Base-by-base conservation (phyloP, 2,888 invertebrate genomes). In the Drosophila tanythrix region DNA sequence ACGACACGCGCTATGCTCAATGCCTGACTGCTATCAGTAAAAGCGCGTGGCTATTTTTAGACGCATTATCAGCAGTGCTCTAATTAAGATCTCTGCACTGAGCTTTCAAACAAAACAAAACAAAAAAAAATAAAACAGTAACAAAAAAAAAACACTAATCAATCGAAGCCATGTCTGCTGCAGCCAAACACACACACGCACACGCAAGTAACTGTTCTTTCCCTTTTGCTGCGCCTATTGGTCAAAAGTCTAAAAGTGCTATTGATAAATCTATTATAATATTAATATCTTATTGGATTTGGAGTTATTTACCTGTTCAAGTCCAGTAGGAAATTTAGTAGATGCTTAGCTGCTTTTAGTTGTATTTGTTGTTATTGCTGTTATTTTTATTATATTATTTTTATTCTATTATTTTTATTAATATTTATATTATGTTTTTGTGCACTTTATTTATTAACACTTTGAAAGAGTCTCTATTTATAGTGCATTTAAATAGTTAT, bases 71-170 rank as follows among this genome's bases (percentile, higher is more conserved):
- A 87, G 86, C 62, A 64, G 67, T 87, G 87, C 83, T 87, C 87
- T 87, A 87, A 87, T 87, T 87, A 89, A 85, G 87, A 87, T 89
- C 88, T 87, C 79, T 77, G 80, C 76, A 70, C 69, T 74, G 74
- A 80, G 71, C 76, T 82, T 76, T 74, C 74, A 77, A 77, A 77
- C 76, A 77, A 69, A 82, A 70, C 51, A 46, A 21, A 43, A 55
- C 36, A 55, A 55, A 55, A 55, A 3, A 21, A 25, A 25, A 3
- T 15, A 21, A n/a, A 27, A 48, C 13, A n/a, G 18, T 21, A 43
- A 15, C 46, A 27, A 50, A 50, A 50, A 50, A 50, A 27, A 50
- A 27, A 55, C 56, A 69, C 71, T 80, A 80, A 79, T 76, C 78
- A 64, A 75, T 79, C 74, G 62, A 59, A 86, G 60, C 43, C 48